These are phyloP conservation scores for Oryctes rhinoceros DNA, from an alignment of 1,140 invertebrate genomes.

Conservation along the genomic window DNA sequence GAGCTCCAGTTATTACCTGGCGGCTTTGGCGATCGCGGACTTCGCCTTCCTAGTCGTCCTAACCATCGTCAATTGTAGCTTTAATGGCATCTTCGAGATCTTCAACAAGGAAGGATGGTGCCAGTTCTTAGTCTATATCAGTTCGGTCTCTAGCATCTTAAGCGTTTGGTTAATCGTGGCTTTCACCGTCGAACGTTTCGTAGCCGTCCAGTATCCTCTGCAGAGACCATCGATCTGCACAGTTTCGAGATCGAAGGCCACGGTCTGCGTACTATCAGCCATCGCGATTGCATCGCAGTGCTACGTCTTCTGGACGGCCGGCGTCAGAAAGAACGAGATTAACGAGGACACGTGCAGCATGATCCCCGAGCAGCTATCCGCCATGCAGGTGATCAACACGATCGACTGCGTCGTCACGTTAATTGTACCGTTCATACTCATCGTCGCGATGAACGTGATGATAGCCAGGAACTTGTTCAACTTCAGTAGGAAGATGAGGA, in stretches of 20 bases:
- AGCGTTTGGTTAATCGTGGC: slow-evolving; percentile 86
- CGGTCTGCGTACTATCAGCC: slow-evolving; percentile 55
- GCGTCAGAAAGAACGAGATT: slow-evolving; percentile 40
- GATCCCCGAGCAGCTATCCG: slow-evolving; percentile 62
- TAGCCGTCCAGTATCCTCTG: slow-evolving; percentile 83
- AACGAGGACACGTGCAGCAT: slow-evolving; percentile 56
- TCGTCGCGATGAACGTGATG: slow-evolving; percentile 75
- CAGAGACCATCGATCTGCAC: slow-evolving; percentile 81
- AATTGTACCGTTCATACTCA: slow-evolving; percentile 73
- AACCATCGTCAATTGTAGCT: slow-evolving; percentile 73
- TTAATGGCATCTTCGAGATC: slow-evolving; percentile 64
- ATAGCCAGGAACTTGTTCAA: slow-evolving; percentile 64
- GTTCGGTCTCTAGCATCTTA: slow-evolving; percentile 75
- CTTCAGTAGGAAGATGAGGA: slow-evolving; percentile 60
- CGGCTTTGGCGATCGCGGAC: slow-evolving; percentile 79
- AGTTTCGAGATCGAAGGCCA: slow-evolving; percentile 73
- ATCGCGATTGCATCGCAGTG: slow-evolving; percentile 51
- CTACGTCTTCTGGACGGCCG: slow-evolving; percentile 55
- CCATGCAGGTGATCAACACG: slow-evolving; percentile 71
- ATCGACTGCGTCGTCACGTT: slow-evolving; percentile 77
- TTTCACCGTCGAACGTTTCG: slow-evolving; percentile 86
- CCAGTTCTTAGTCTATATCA: slow-evolving; percentile 76
- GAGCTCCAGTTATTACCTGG: slow-evolving; percentile 82
- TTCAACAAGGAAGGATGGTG: slow-evolving; percentile 74
- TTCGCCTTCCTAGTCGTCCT: slow-evolving; percentile 75